These are phyloP conservation scores for Apeltes quadracus DNA, from an alignment of 2,113 vertebrate species.

Conservation along the genomic window DNA sequence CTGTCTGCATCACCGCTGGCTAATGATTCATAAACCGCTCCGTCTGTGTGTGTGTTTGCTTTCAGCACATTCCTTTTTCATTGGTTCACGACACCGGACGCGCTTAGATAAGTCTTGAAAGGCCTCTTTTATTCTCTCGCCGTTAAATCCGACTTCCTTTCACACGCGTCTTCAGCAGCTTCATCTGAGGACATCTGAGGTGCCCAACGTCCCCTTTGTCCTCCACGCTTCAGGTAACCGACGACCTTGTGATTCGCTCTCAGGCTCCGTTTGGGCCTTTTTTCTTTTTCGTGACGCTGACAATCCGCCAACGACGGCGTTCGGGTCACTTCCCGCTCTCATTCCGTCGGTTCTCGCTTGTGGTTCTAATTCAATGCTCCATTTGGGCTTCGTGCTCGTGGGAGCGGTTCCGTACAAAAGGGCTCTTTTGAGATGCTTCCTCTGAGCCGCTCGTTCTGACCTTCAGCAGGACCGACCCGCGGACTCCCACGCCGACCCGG, in stretches of 20 bases:
- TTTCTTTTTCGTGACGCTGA: too few relatives aligned
- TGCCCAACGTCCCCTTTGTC: neutral
- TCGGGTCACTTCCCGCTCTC: too few relatives aligned
- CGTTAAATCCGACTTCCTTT: neutral
- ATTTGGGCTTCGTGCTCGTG: neutral
- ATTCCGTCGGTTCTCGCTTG: neutral
- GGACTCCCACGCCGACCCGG: too few relatives aligned
- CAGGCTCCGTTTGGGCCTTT: neutral
- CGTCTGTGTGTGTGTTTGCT: neutral
- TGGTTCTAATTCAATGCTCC: neutral
- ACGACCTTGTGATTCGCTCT: neutral
- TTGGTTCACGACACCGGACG: constrained; percentile 5
- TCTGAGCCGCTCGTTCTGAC: neutral
- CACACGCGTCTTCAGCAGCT: neutral
- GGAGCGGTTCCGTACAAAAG: neutral
- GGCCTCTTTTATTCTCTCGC: constrained; percentile 12
- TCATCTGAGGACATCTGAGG: neutral
- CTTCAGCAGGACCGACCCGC: too few relatives aligned
- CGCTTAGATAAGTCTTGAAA: constrained; percentile 10
- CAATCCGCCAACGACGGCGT: neutral
- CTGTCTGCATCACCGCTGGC: constrained; percentile 26
- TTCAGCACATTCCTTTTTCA: constrained; percentile 14
- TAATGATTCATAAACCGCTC: constrained; percentile 48
- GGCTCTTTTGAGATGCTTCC: neutral
- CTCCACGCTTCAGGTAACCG: neutral